phyloP scores from a whole-genome alignment of 2,888 invertebrate species.

The Eupithecia tripunctaria region DNA sequence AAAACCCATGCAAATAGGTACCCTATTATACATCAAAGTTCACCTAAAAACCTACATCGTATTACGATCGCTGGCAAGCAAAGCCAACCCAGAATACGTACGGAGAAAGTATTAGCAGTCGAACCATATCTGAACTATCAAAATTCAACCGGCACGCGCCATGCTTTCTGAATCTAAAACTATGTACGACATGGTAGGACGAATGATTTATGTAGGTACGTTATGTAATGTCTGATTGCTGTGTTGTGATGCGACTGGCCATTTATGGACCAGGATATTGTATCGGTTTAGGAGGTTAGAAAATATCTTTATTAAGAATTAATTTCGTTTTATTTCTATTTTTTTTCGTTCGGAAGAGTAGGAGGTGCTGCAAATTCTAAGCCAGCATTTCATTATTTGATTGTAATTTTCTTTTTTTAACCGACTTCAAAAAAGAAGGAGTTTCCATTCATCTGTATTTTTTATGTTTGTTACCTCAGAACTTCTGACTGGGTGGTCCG shows the following conservation, averaged over 20 bases:
- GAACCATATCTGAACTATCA: slow-evolving; percentile 16
- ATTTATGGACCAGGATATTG: slow-evolving; percentile 37
- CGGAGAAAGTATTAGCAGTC: slow-evolving; percentile 35
- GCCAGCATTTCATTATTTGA: too few relatives aligned
- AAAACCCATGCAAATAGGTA: too few relatives aligned
- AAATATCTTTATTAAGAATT: too few relatives aligned
- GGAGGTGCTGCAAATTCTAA: too few relatives aligned
- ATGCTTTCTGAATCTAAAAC: slow-evolving; percentile 58
- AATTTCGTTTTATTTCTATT: too few relatives aligned
- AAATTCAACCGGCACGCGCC: slow-evolving; percentile 37
- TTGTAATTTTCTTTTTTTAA: too few relatives aligned
- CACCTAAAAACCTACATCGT: slow-evolving; percentile 24
- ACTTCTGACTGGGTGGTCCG: too few relatives aligned
- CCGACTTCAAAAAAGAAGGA: too few relatives aligned
- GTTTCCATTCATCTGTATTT: too few relatives aligned
- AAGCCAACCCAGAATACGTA: slow-evolving; percentile 31
- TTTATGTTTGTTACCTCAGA: too few relatives aligned
- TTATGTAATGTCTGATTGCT: slow-evolving; percentile 33
- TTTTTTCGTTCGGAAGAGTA: too few relatives aligned
- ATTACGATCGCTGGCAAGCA: slow-evolving; percentile 15
- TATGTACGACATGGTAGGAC: slow-evolving; percentile 46
- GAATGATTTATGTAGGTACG: slow-evolving; percentile 50
- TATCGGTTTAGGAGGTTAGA: slow-evolving; percentile 31
- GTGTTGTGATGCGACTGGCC: slow-evolving; percentile 26
- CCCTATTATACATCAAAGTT: background rate